Conservation (phyloP, 2,113 vertebrate species). For the Myiozetetes cayanensis region DNA sequence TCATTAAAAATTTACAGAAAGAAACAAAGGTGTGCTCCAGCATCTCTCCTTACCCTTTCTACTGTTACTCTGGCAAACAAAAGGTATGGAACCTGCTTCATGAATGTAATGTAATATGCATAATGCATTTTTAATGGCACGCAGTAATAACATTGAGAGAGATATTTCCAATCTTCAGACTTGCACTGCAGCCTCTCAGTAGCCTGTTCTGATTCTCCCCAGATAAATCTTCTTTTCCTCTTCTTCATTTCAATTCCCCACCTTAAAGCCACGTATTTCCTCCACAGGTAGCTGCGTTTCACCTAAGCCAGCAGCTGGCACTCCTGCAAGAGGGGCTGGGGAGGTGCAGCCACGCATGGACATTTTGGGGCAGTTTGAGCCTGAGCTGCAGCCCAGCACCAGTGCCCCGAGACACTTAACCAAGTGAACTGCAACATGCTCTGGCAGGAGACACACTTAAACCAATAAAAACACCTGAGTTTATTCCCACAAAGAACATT, state of each 20-base stretch:
- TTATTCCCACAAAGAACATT: background rate
- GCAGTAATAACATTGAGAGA: slow-evolving; percentile 76
- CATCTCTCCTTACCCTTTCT: slow-evolving; percentile 80
- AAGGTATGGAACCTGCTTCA: slow-evolving; percentile 77
- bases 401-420: background rate
- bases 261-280: background rate
- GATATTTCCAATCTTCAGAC: slow-evolving; percentile 80
- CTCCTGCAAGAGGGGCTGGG: rapidly evolving
- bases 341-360: rapidly evolving
- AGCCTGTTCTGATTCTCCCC: slow-evolving; percentile 77
- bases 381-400: rapidly evolving
- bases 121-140: slow-evolving; percentile 81
- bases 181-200: slow-evolving; percentile 59
- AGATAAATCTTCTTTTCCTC: background rate
- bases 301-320: background rate
- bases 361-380: background rate
- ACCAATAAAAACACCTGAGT: background rate
- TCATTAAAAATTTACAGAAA: slow-evolving; percentile 86
- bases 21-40: slow-evolving; percentile 83
- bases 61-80: slow-evolving; percentile 81
- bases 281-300: background rate
- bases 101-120: slow-evolving; percentile 83
- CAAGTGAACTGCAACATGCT: background rate
- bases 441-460: background rate
- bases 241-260: background rate